These are phyloP conservation scores for Thyatira batis DNA, from an alignment of 2,888 invertebrate species.

Conservation along the genomic window DNA sequence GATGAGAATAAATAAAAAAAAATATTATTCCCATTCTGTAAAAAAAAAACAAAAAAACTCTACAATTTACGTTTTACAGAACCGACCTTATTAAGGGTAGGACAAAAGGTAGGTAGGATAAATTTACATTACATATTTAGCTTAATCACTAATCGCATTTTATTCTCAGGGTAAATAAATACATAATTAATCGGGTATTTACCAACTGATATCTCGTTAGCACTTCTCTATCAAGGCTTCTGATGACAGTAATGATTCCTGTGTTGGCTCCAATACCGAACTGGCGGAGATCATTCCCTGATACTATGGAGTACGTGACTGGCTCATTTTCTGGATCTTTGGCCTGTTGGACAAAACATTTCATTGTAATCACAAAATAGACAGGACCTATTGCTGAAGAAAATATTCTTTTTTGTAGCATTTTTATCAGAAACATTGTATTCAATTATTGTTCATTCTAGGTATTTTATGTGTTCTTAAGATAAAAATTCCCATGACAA, in stretches of 20 bases:
- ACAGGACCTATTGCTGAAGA: background rate
- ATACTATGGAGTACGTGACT: constrained; percentile 92
- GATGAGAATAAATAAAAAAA: no score
- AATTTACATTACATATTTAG: no score
- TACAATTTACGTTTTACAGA: no score
- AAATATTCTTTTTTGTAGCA: background rate
- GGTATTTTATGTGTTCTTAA: no score
- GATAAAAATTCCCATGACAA: no score
- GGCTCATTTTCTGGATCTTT: constrained; percentile 94
- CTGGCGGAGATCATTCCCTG: constrained; percentile 94
- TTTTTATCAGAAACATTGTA: no score
- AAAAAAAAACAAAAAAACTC: no score
- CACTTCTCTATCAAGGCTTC: constrained; percentile 93
- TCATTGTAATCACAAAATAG: constrained; percentile 17
- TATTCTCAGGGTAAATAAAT: background rate
- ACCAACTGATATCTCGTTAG: constrained; percentile 94
- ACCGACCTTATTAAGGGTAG: no score
- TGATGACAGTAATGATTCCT: constrained; percentile 94
- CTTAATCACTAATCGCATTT: background rate
- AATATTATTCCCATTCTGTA: no score
- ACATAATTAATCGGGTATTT: constrained; percentile 31
- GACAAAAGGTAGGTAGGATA: no score
- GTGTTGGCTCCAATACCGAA: constrained; percentile 92
- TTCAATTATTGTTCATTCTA: no score
- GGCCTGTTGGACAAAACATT: constrained; percentile 83